Conservation (phyloP, 92 coral and sea anemone genomes). For the Hydrozoanthus gracilis region DNA sequence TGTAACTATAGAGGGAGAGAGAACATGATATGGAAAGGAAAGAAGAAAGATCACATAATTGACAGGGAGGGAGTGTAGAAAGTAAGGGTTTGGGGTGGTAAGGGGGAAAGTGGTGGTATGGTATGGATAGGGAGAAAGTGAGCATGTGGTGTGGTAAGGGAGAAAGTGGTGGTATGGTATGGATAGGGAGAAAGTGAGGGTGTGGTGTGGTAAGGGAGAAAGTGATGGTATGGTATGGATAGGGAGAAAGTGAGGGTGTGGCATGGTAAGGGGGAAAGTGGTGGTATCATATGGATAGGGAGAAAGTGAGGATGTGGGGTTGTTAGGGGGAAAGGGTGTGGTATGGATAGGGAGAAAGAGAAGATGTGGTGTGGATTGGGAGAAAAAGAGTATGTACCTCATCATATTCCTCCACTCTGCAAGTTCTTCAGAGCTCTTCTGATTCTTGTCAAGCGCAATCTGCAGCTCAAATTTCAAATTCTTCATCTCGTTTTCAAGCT, state of each 20-base stretch:
- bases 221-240: too few relatives aligned
- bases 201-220: not conserved
- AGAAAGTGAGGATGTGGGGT: not conserved
- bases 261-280: too few relatives aligned
- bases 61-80: too few relatives aligned
- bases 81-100: too few relatives aligned
- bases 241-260: too few relatives aligned
- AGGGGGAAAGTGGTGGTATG: not conserved
- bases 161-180: too few relatives aligned
- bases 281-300: not conserved
- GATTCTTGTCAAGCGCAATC: conserved; percentile 47
- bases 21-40: too few relatives aligned
- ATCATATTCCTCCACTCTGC: conserved; percentile 52
- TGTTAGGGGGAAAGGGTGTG: not conserved
- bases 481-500: conserved; percentile 49
- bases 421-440: conserved; percentile 52
- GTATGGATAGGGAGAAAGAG: not conserved
- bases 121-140: not conserved
- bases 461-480: conserved; percentile 50
- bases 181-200: not conserved
- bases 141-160: too few relatives aligned
- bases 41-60: too few relatives aligned
- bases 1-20: too few relatives aligned
- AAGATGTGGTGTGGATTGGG: not conserved
- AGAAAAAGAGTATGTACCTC: conserved; percentile 43